Evolutionary conservation across 2,113 vertebrate genomes (phyloP).

Genomic region (Sclerurus mexicanus): DNA sequence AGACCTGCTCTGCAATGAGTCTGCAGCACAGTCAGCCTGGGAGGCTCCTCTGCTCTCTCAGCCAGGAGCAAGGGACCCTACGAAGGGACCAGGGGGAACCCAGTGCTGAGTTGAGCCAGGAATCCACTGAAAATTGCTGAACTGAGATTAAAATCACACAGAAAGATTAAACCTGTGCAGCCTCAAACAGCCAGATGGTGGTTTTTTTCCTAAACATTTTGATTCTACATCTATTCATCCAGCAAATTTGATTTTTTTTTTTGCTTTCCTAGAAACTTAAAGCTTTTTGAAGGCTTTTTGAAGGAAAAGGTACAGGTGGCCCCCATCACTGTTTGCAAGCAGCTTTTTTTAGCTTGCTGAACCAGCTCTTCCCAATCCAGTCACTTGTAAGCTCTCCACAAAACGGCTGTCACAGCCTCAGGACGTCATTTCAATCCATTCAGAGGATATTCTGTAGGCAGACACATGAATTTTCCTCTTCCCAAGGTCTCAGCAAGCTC

Average conservation of each 20-base stretch:
- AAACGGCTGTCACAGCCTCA: neutral
- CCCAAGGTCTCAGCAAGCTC: neutral
- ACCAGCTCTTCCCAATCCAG: neutral
- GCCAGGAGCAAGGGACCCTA: neutral
- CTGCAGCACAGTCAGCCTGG: neutral
- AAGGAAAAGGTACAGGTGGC: neutral
- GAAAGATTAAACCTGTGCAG: neutral
- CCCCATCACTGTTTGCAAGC: neutral
- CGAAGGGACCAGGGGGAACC: rapidly evolving
- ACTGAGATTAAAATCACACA: neutral
- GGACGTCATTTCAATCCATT: neutral
- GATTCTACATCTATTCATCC: neutral
- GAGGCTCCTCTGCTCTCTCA: neutral
- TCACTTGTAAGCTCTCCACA: neutral
- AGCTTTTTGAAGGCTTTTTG: neutral
- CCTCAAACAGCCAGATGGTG: neutral
- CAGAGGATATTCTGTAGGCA: neutral
- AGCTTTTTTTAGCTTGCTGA: neutral
- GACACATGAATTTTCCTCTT: neutral
- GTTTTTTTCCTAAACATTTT: neutral
- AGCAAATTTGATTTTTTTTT: neutral
- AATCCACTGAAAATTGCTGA: neutral
- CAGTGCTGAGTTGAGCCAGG: neutral
- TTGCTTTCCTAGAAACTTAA: neutral
- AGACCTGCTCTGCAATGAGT: neutral